phyloP scores from a whole-genome alignment of 2,888 invertebrate species.

The Mycalesis mineus region DNA sequence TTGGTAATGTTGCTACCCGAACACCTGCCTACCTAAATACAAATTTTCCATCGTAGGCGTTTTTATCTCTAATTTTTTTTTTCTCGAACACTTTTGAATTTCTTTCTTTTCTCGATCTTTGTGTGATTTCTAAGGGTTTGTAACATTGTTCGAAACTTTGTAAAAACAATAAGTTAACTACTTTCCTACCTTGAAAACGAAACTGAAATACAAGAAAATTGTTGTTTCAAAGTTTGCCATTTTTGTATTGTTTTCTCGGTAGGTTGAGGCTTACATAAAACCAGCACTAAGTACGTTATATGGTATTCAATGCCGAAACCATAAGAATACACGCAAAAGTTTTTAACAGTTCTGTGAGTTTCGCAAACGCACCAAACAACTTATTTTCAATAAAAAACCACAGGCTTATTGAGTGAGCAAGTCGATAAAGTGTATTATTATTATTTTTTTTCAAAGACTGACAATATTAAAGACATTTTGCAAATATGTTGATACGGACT shows the following conservation, averaged over 20 bases:
- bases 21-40: no score
- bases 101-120: slow-evolving; percentile 9
- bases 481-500: slow-evolving; percentile 43
- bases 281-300: slow-evolving; percentile 1
- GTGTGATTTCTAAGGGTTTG: neutral
- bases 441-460: neutral
- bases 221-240: slow-evolving; percentile 1
- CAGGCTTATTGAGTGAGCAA: neutral
- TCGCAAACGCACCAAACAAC: slow-evolving; percentile 39
- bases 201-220: neutral
- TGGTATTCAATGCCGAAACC: neutral
- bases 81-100: neutral
- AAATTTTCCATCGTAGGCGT: no score
- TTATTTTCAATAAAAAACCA: neutral
- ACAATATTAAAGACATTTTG: slow-evolving; percentile 8
- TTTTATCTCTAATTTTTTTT: neutral
- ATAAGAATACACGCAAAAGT: neutral
- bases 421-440: neutral
- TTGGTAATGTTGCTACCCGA: no score
- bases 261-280: slow-evolving; percentile 22
- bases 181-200: neutral
- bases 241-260: slow-evolving; percentile 12
- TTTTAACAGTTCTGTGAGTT: slow-evolving; percentile 12
- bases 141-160: slow-evolving; percentile 5
- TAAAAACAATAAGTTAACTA: slow-evolving; percentile 5